A percentile compares a stretch with the other conserved stretches of the same genome.
phyloP scores from a whole-genome alignment of 2,888 invertebrate genomes.

The Exocentrus adspersus region DNA sequence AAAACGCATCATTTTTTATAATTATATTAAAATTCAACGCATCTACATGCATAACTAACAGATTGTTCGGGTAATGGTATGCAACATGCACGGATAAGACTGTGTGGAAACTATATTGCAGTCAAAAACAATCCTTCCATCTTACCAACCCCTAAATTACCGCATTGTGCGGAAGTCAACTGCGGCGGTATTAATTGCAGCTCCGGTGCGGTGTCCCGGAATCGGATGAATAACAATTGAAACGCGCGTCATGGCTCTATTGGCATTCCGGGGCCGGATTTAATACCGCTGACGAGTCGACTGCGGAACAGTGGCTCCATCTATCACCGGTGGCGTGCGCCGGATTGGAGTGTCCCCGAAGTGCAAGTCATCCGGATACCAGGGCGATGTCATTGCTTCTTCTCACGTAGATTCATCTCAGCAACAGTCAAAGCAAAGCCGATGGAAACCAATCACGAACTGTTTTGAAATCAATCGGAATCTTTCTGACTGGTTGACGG shows the following conservation, averaged over 20 bases:
- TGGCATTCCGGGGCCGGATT: constrained; percentile 62
- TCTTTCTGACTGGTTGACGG: too few relatives aligned
- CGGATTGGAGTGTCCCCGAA: constrained; percentile 52
- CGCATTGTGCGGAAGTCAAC: constrained; percentile 26
- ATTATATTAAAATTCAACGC: constrained; percentile 4
- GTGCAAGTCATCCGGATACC: constrained; percentile 44
- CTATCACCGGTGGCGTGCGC: constrained; percentile 57
- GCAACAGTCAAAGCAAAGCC: too few relatives aligned
- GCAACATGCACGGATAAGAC: too few relatives aligned
- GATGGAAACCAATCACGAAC: too few relatives aligned
- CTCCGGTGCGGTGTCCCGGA: constrained; percentile 31
- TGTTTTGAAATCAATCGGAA: too few relatives aligned
- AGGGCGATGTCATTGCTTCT: neutral
- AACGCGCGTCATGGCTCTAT: constrained; percentile 61
- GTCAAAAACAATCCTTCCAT: too few relatives aligned
- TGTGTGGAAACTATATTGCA: too few relatives aligned
- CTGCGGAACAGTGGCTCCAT: constrained; percentile 59
- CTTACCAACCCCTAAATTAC: too few relatives aligned
- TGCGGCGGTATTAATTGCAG: constrained; percentile 41
- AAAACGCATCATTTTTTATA: neutral
- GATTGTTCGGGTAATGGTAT: neutral
- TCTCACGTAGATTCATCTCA: too few relatives aligned
- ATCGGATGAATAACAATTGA: constrained; percentile 57
- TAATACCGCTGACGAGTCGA: constrained; percentile 54
- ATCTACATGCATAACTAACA: constrained; percentile 6